Evolutionary conservation across 2,797 vertebrate genomes (phyloP), one percentile per base, ranked within the genome.

Genomic region (Fistularia commersonii): DNA sequence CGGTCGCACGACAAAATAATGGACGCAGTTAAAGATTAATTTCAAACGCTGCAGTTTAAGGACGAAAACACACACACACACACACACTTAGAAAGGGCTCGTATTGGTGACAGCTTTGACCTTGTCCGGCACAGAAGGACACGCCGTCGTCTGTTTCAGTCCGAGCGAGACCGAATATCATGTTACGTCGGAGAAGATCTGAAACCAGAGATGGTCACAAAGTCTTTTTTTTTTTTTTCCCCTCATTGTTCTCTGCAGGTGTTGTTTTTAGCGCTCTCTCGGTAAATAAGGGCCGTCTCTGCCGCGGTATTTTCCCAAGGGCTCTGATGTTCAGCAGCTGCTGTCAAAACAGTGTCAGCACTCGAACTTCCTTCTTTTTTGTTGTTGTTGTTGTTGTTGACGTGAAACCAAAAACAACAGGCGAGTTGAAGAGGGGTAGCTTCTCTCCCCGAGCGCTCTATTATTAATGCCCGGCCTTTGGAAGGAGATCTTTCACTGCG

Each of bases 261-360:
- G 37, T 33, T 42, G 35, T 44, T 32, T 47, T 14, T 31, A 15
- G 40, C 43, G 41, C 11, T 48, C 7, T 59, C 61, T 1, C 4
- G 64, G 44, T 73, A 76, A 82, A 77, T 73, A 71, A 57, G 61
- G 74, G 61, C 39, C 41, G 32, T 34, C 8, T 7, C 44, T 45
- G 51, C 1, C 42, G 8, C 37, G 5, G 46, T 63, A 57, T 8
- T 55, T 72, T 74, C 50, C 59, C 58, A 55, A 32, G 32, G 32
- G 35, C 7, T 64, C 6, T 7, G 39, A 0, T 15, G 8, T 13
- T 46, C 13, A 61, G n/a, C 9, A 32, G 33, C 38, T 56, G 1
- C 2, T 45, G 11, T 64, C 48, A 66, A 50, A 45, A 44, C 14
- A 11, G 8, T 42, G 65, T 74, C 58, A 62, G 67, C 55, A 50